Conservation (phyloP, 2,888 invertebrate genomes). For the Agonum fuliginosum region DNA sequence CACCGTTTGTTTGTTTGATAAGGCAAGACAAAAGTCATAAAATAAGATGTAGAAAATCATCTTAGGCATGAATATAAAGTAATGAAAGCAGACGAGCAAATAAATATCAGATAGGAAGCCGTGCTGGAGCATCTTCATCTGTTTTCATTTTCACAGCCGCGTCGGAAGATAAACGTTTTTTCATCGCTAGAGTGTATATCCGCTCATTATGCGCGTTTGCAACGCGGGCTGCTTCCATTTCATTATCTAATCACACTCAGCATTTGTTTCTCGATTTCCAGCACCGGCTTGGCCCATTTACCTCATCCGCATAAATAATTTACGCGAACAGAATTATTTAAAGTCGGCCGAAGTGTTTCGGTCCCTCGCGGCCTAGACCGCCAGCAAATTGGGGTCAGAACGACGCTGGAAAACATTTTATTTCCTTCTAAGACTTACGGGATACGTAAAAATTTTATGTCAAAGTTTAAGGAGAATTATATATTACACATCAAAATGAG, state of each 20-base stretch:
- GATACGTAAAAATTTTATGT: slow-evolving; percentile 46
- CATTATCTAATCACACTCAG: slow-evolving; percentile 47
- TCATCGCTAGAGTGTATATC: background rate
- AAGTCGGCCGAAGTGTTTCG: slow-evolving; percentile 25
- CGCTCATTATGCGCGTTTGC: background rate
- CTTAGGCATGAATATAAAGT: slow-evolving; percentile 1
- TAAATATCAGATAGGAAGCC: slow-evolving; percentile 9
- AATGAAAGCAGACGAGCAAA: slow-evolving; percentile 10
- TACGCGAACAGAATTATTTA: slow-evolving; percentile 29
- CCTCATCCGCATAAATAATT: slow-evolving; percentile 25
- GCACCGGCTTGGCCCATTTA: slow-evolving; percentile 20
- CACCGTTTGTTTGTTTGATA: background rate
- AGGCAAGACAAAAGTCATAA: too few relatives aligned
- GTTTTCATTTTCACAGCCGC: slow-evolving; percentile 2
- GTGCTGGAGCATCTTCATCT: slow-evolving; percentile 12
- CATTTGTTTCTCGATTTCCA: slow-evolving; percentile 37
- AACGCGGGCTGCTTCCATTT: slow-evolving; percentile 23
- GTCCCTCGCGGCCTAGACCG: slow-evolving; percentile 13
- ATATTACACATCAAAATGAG: slow-evolving; percentile 39
- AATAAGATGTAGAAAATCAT: background rate
- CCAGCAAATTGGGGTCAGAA: slow-evolving; percentile 47
- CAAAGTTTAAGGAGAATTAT: slow-evolving; percentile 46
- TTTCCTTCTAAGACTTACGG: slow-evolving; percentile 44
- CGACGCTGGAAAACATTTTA: slow-evolving; percentile 48
- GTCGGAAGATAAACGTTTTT: background rate